Base-by-base conservation (phyloP, 2,113 vertebrate genomes). In the Daboia siamensis region DNA sequence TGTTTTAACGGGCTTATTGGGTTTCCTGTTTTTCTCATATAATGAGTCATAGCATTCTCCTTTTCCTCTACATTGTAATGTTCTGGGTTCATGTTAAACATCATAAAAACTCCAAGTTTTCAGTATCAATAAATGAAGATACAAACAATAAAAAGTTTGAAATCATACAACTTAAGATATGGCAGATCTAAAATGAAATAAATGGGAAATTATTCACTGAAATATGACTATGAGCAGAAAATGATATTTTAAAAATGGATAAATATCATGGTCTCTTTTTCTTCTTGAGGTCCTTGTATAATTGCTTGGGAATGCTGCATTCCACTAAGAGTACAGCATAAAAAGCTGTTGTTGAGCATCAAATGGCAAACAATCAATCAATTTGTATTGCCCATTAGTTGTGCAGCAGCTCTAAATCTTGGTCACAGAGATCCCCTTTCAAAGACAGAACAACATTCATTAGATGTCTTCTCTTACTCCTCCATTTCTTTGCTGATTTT, bases 391-490 rank as follows among this genome's bases (percentile, higher is more conserved):
- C 93, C 94, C 94, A 96, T 97, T 96, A 97, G 95, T 94, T 95
- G 91, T 96, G 95, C 95, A 95, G 95, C 64, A 95, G 92, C 94
- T 95, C 94, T 26, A 95, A 96, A 94, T 95, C 96, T 96, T 94
- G 90, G 95, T 95, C 91, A 95, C 91, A 94, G 96, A 95, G 96
- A 97, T 96, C 95, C 93, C 87, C 95, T 97, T 97, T 97, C 97
- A 97, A 98, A 97, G 96, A 93, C 93, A 87, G 91, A 26, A 93
- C 44, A 96, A 94, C 0, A 44, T 93, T 94, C 94, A 89, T 94
- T 92, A 90, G 91, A 94, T 94, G 94, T 94, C 80, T 33, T 92
- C 93, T 95, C 95, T 96, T 95, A 95, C 92, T 93, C 91, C 94
- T 88, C 95, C 94, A 87, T 96, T 96, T 94, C 95, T 91, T 92